Evolutionary conservation across 2,113 vertebrate genomes (phyloP).

Genomic region (Paedocypris sp.): DNA sequence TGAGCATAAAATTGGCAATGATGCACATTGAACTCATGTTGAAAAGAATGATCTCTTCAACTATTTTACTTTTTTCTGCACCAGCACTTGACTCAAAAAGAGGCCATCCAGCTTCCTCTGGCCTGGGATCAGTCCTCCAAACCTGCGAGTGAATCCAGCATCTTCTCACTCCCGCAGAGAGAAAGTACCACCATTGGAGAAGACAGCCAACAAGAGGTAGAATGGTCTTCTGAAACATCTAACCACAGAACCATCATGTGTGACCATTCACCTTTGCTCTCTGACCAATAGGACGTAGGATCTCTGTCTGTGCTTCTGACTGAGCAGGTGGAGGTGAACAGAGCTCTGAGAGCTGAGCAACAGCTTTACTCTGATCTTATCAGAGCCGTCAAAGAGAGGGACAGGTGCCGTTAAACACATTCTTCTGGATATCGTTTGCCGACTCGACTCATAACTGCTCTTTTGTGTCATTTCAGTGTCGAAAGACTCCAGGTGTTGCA

Average conservation of each 20-base stretch:
- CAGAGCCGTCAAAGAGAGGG: constrained; percentile 73
- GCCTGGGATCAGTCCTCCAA: constrained; percentile 32
- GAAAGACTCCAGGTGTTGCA: constrained; percentile 67
- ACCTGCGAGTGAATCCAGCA: constrained; percentile 41
- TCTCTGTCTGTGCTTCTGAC: constrained; percentile 47
- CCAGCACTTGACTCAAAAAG: constrained; percentile 42
- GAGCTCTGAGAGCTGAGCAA: constrained; percentile 73
- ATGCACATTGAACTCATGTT: too few species aligned
- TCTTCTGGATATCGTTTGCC: too few species aligned
- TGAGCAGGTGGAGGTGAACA: constrained; percentile 69
- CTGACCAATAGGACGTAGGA: constrained; percentile 44
- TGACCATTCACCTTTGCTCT: not conserved
- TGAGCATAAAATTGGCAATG: constrained; percentile 29
- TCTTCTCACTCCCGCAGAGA: constrained; percentile 55
- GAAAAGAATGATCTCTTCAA: not conserved
- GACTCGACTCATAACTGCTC: too few species aligned
- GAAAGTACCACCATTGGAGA: constrained; percentile 62
- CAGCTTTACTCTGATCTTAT: constrained; percentile 76
- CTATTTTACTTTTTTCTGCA: constrained; percentile 39
- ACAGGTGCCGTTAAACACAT: too few species aligned
- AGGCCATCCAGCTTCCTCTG: constrained; percentile 28
- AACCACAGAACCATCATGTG: too few species aligned
- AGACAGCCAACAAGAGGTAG: constrained; percentile 57
- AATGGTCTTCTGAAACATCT: too few species aligned
- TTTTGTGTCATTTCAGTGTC: constrained; percentile 42